phyloP scores from a whole-genome alignment of 1,140 invertebrate species.

The Ephestia elutella region DNA sequence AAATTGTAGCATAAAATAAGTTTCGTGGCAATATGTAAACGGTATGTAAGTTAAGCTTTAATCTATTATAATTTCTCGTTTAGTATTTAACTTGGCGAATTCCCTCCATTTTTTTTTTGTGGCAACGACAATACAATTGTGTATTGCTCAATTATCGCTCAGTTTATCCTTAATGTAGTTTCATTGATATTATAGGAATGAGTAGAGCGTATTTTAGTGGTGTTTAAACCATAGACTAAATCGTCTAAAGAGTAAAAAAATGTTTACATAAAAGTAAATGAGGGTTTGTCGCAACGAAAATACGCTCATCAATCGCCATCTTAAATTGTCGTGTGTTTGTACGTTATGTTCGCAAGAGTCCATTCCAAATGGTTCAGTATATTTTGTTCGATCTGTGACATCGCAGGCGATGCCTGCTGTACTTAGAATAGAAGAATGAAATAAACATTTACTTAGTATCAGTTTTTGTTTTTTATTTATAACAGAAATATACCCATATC shows the following conservation, averaged over 20 bases:
- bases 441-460: constrained; percentile 68
- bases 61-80: constrained; percentile 36
- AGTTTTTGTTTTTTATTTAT: constrained; percentile 26
- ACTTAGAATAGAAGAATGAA: constrained; percentile 64
- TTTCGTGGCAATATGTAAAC: constrained; percentile 45
- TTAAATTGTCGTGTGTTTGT: background rate
- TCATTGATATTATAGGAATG: constrained; percentile 37
- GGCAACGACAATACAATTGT: constrained; percentile 59
- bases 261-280: background rate
- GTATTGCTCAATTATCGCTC: constrained; percentile 66
- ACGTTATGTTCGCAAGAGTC: background rate
- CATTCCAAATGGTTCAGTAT: constrained; percentile 6
- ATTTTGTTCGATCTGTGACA: constrained; percentile 48
- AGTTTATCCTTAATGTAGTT: constrained; percentile 38
- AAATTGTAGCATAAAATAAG: constrained; percentile 27
- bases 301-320: background rate
- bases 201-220: background rate
- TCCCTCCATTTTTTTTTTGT: constrained; percentile 50
- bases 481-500: no score
- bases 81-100: constrained; percentile 34
- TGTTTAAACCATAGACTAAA: background rate
- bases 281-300: background rate
- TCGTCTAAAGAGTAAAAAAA: background rate
- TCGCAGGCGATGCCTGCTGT: constrained; percentile 42
- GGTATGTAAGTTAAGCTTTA: constrained; percentile 54